These are phyloP conservation scores for Saccostrea glomerata DNA, from an alignment of 1,140 invertebrate species.

Conservation along the genomic window DNA sequence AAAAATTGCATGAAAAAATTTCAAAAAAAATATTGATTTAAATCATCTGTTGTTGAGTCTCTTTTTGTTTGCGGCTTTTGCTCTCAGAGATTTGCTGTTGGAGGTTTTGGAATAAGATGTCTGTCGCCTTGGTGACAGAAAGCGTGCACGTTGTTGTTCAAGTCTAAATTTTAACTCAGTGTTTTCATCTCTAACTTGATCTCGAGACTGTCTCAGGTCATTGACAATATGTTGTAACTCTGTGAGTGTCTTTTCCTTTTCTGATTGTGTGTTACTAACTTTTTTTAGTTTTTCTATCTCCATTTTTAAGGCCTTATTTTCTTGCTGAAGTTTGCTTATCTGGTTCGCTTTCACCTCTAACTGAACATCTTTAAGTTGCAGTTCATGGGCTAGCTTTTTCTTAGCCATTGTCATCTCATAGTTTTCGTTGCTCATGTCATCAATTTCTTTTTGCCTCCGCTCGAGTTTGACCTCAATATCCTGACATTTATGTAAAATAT, in stretches of 20 bases:
- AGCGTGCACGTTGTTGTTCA: not conserved
- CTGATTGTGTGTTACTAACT: conserved; percentile 45
- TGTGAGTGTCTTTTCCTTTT: conserved; percentile 54
- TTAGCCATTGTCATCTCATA: conserved; percentile 42
- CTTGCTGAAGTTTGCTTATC: conserved; percentile 45
- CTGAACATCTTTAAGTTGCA: conserved; percentile 49
- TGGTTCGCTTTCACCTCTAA: conserved; percentile 52
- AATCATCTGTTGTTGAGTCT: conserved; percentile 9
- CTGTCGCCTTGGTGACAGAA: not conserved
- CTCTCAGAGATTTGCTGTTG: not conserved
- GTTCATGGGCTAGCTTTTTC: conserved; percentile 48
- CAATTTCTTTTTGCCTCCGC: conserved; percentile 39
- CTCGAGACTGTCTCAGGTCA: conserved; percentile 39
- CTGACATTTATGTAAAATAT: not conserved
- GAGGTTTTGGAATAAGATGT: not conserved
- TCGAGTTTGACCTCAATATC: conserved; percentile 39
- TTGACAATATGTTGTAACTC: conserved; percentile 47
- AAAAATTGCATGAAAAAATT: not conserved
- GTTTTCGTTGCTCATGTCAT: conserved; percentile 45
- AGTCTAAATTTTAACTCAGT: conserved; percentile 41
- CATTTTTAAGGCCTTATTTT: conserved; percentile 38
- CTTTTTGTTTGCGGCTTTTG: conserved; percentile 19
- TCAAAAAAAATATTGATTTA: not conserved
- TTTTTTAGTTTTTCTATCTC: conserved; percentile 48
- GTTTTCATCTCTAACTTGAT: conserved; percentile 44